These are phyloP conservation scores for Caerostris darwini DNA, from an alignment of 1,140 invertebrate species.

Conservation along the genomic window DNA sequence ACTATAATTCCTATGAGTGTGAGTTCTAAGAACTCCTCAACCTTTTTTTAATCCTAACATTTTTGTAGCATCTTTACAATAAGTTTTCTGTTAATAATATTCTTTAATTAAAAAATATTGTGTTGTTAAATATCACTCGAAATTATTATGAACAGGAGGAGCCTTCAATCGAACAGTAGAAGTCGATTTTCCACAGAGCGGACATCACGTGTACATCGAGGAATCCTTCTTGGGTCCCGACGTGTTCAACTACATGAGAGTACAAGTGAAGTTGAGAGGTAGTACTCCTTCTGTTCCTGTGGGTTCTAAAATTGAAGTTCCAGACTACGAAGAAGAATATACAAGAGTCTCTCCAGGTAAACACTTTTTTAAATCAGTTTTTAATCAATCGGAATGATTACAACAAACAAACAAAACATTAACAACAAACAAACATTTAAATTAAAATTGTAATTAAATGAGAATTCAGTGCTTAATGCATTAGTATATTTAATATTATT, in stretches of 20 bases:
- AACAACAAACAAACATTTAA: not conserved
- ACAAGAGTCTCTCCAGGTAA: slow-evolving; percentile 86
- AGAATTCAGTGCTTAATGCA: too few relatives aligned
- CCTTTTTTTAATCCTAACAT: too few relatives aligned
- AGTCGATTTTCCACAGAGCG: slow-evolving; percentile 87
- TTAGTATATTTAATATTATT: too few relatives aligned
- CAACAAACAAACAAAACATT: not conserved
- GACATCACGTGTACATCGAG: slow-evolving; percentile 87
- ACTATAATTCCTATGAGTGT: too few relatives aligned
- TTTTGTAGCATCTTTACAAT: too few relatives aligned
- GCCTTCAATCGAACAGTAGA: slow-evolving; percentile 91
- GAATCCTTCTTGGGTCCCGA: slow-evolving; percentile 93
- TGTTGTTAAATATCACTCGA: too few relatives aligned
- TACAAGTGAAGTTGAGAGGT: slow-evolving; percentile 90
- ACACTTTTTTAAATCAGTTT: not conserved
- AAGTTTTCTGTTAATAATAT: too few relatives aligned
- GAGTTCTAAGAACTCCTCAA: too few relatives aligned
- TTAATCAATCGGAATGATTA: too few relatives aligned
- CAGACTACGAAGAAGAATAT: slow-evolving; percentile 92
- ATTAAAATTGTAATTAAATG: not conserved
- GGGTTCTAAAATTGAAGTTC: slow-evolving; percentile 87
- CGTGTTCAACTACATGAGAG: slow-evolving; percentile 92
- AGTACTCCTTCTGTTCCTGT: slow-evolving; percentile 87
- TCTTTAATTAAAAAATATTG: too few relatives aligned
- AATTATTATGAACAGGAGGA: slow-evolving; percentile 85